Evolutionary conservation across 37 sponge, comb jelly and placozoan species (phyloP), one percentile per base, ranked within the genome.

Genomic region (Ephydatia muelleri): DNA sequence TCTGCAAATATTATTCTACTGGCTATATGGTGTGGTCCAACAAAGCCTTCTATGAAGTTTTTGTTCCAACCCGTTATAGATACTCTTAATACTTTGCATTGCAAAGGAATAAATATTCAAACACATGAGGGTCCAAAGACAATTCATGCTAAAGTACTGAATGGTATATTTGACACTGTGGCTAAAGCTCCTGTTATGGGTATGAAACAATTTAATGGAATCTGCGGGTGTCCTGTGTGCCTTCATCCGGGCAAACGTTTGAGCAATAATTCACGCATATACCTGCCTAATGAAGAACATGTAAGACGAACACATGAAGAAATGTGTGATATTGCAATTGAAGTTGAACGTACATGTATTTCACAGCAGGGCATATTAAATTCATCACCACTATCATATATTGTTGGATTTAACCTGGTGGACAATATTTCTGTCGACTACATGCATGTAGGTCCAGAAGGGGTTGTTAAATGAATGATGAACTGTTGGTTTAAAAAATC

Each of bases 171-270:
- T n/a, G n/a, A n/a, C n/a, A n/a, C n/a, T n/a, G n/a, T n/a, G n/a
- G n/a, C n/a, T n/a, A n/a, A n/a, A n/a, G n/a, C n/a, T n/a, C n/a
- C n/a, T n/a, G n/a, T n/a, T n/a, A n/a, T n/a, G n/a, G n/a, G n/a
- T n/a, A n/a, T n/a, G n/a, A n/a, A n/a, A n/a, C n/a, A n/a, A n/a
- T n/a, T n/a, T n/a, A n/a, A n/a, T n/a, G n/a, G n/a, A n/a, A n/a
- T n/a, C n/a, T n/a, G n/a, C n/a, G n/a, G n/a, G n/a, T 85, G 85
- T 77, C 47, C 87, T 33, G 70, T 49, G 26, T 79, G 89, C 65
- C 32, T 83, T 28, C 89, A 89, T 72, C 48, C 83, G 34, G 89
- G 84, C 67, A 48, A 34, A 36, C 78, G 68, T 22, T 21, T 68
- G 33, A 34, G 37, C 26, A 83, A 83, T 67, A 28, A 23, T n/a